Evolutionary conservation across 2,888 invertebrate genomes (phyloP).

Genomic region (Prionchulus punctatus): DNA sequence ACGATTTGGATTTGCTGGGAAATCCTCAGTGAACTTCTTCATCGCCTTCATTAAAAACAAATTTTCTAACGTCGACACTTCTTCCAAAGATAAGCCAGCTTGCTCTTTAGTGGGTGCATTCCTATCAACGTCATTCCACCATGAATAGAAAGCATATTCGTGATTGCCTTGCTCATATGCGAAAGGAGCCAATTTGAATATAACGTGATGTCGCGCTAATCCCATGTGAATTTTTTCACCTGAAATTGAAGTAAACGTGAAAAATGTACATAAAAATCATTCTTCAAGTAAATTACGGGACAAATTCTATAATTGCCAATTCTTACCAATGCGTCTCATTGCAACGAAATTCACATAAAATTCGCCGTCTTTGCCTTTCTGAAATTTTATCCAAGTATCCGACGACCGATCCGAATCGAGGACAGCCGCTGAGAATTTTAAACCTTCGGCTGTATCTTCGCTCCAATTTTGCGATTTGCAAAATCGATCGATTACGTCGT

Average conservation of each 20-base stretch:
- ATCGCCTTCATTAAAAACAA: not conserved
- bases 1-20: not conserved
- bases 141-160: not conserved
- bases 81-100: not conserved
- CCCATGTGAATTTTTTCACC: slow-evolving; percentile 5
- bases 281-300: too few relatives aligned
- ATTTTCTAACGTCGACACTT: not conserved
- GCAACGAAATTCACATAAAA: slow-evolving; percentile 3
- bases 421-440: slow-evolving; percentile 1
- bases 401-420: not conserved
- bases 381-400: slow-evolving; percentile 5
- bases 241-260: too few relatives aligned
- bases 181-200: not conserved
- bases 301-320: not conserved
- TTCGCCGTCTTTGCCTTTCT: slow-evolving; percentile 2
- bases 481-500: slow-evolving; percentile 4
- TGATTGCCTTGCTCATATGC: not conserved
- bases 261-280: too few relatives aligned
- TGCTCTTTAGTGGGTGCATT: not conserved
- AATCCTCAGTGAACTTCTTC: slow-evolving; percentile 1
- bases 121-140: not conserved
- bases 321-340: not conserved
- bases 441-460: not conserved
- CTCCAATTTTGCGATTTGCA: not conserved
- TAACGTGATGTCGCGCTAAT: slow-evolving; percentile 4